Evolutionary conservation across 2,113 vertebrate genomes (phyloP).

Genomic region (Tachuris rubrigastra): DNA sequence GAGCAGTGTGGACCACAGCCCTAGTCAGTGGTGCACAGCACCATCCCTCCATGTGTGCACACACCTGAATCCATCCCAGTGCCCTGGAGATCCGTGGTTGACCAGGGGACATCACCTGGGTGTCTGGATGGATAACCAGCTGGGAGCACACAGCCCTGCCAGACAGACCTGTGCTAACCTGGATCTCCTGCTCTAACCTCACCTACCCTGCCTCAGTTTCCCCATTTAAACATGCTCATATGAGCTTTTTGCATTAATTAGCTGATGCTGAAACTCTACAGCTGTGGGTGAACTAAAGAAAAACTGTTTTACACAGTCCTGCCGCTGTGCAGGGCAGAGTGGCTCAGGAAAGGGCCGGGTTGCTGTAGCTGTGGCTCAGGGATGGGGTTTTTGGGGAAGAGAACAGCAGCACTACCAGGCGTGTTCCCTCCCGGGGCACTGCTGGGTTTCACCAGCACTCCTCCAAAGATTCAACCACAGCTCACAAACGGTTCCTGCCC

Average conservation of each 20-base stretch:
- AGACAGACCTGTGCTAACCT: not conserved
- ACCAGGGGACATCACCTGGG: not conserved
- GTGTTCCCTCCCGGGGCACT: not conserved
- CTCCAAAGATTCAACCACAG: not conserved
- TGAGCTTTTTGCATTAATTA: not conserved
- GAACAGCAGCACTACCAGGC: not conserved
- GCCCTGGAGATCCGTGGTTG: not conserved
- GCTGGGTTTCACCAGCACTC: not conserved
- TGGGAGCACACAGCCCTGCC: not conserved
- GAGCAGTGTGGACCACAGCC: too few species aligned
- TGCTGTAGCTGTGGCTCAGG: not conserved
- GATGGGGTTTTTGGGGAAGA: not conserved
- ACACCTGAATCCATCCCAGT: fast-evolving
- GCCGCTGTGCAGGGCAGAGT: not conserved
- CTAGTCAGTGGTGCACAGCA: not conserved
- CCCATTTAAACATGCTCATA: not conserved
- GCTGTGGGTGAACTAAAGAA: not conserved
- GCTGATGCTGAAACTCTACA: not conserved
- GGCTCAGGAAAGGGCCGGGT: not conserved
- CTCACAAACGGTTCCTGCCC: not conserved
- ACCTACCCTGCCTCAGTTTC: not conserved
- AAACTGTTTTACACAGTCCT: not conserved
- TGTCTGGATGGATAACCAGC: not conserved
- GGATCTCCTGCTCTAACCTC: not conserved
- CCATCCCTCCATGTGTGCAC: too few species aligned